These are phyloP conservation scores for Tineola bisselliella DNA, from an alignment of 2,888 invertebrate species.

Conservation along the genomic window DNA sequence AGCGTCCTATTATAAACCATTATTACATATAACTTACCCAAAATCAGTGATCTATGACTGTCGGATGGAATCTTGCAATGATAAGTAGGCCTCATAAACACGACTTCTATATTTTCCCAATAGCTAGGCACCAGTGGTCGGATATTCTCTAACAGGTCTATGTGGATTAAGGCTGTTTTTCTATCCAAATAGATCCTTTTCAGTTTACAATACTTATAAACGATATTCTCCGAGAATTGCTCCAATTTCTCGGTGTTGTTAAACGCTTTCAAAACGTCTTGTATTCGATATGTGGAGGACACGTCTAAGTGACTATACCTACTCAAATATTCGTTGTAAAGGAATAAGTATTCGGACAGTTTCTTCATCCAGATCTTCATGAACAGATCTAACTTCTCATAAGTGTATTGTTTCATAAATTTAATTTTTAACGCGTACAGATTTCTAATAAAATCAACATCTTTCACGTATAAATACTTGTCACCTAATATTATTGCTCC, in stretches of 20 bases:
- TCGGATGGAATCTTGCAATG: constrained; percentile 30
- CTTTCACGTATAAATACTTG: constrained; percentile 36
- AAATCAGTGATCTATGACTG: constrained; percentile 22
- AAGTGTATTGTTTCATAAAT: constrained; percentile 22
- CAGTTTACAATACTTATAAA: constrained; percentile 21
- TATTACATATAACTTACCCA: too few relatives aligned
- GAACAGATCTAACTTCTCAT: constrained; percentile 22
- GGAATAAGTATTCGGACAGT: constrained; percentile 41
- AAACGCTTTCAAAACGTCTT: background rate
- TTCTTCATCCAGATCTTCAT: constrained; percentile 32
- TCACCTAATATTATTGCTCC: background rate
- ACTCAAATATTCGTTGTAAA: constrained; percentile 35
- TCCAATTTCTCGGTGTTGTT: background rate
- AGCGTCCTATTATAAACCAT: too few relatives aligned
- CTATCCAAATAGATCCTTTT: constrained; percentile 41
- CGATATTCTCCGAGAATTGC: constrained; percentile 19
- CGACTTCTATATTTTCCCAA: constrained; percentile 35
- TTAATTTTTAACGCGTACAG: constrained; percentile 40
- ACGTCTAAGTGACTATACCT: constrained; percentile 20
- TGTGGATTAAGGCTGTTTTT: constrained; percentile 37
- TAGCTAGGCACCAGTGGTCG: constrained; percentile 31
- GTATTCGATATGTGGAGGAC: background rate
- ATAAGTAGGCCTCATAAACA: constrained; percentile 38
- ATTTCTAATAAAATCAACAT: constrained; percentile 28
- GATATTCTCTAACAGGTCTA: constrained; percentile 34